Evolutionary conservation across 2,797 vertebrate genomes (phyloP), one percentile per base, ranked within the genome.

Genomic region (Macrochelys suwanniensis): DNA sequence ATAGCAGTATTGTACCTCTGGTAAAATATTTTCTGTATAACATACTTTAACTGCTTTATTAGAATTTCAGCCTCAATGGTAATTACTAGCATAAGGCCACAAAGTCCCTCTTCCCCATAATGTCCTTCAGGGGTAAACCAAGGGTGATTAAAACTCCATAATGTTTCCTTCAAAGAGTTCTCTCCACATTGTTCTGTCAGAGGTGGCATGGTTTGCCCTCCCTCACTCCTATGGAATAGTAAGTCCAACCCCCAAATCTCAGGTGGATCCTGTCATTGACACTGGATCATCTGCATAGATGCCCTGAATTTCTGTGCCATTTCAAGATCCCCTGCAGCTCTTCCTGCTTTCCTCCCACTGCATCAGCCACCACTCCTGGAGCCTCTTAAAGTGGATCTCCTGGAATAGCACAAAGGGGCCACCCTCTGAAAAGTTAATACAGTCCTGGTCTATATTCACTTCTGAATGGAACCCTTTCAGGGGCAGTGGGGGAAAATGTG

Each of bases 81-180:
- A 82, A 87, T 79, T 59, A 42, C 81, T 45, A 53, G 45, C n/a
- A 21, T 7, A 76, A 85, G 42, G 19, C 26, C 8, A 21, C 45
- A 84, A 85, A 82, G 26, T 68, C 26, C 21, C 9, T 80, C 49
- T 11, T 25, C 2, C 3, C 47, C 0, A 0, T 13, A 77, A 16
- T 0, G 0, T 33, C 50, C 80, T 79, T 79, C 68, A 51, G 77
- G 19, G 19, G 11, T 23, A 71, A 71, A 37, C 17, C 17, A 65
- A 17, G 49, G 47, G 49, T 50, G 49, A 47, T 17, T 47, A 76
- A 76, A 42, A 26, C 6, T 26, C 42, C 13, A 23, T 76, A 42
- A 76, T 28, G 11, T 76, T 76, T 76, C 45, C 42, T 76, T 76
- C n/a, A 68, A 10, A 37, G 42, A 76, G 71, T 76, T 16, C 11